Conservation (phyloP, 2,888 invertebrate species). For the Dastarcus helophoroides region DNA sequence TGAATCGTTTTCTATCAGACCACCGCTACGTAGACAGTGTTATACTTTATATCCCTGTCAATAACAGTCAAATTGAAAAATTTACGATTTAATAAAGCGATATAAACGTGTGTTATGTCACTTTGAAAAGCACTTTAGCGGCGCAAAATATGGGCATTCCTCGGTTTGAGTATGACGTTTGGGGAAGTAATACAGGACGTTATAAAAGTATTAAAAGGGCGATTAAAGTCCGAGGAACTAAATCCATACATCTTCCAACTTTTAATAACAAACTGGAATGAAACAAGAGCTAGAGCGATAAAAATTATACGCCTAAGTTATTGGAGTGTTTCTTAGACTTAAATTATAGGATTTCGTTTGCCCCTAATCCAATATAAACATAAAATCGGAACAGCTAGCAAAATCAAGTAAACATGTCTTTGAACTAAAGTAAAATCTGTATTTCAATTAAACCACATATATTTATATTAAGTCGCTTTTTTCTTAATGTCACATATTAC, state of each 20-base stretch:
- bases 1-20: too few relatives aligned
- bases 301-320: conserved; percentile 24
- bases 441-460: too few relatives aligned
- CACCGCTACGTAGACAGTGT: too few relatives aligned
- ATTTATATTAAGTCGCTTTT: too few relatives aligned
- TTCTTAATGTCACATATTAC: too few relatives aligned
- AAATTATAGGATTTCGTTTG: conserved; percentile 24
- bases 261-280: conserved; percentile 24
- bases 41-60: too few relatives aligned
- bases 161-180: not conserved
- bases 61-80: conserved; percentile 1
- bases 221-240: conserved; percentile 20
- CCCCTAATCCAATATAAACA: conserved; percentile 19
- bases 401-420: too few relatives aligned
- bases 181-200: conserved; percentile 5
- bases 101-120: not conserved
- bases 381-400: too few relatives aligned
- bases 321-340: conserved; percentile 21
- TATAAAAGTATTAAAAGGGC: conserved; percentile 18
- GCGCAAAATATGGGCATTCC: not conserved
- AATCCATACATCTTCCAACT: conserved; percentile 22
- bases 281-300: conserved; percentile 21
- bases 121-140: not conserved
- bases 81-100: not conserved
- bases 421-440: too few relatives aligned